phyloP scores from a whole-genome alignment of 1,140 invertebrate species.

The Hesperophylax magnus region DNA sequence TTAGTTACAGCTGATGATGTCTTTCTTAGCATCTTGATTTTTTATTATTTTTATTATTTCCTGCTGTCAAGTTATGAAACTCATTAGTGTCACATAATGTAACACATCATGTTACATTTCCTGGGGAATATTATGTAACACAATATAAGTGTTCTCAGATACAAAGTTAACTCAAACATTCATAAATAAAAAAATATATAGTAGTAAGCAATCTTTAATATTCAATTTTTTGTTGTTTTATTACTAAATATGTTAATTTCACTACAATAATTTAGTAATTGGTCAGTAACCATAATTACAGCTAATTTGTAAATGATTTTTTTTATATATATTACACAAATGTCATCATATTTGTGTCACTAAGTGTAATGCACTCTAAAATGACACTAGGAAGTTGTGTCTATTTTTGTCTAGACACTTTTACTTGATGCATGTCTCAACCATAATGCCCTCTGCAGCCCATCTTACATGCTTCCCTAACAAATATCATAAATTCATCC shows the following conservation, averaged over 20 bases:
- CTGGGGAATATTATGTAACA: too few species aligned
- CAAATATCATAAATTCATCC: too few species aligned
- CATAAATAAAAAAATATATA: too few species aligned
- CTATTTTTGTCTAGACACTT: conserved; percentile 33
- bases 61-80: conserved; percentile 9
- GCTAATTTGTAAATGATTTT: too few species aligned
- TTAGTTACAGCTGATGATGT: conserved; percentile 14
- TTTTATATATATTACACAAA: neutral
- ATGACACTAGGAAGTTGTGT: conserved; percentile 23
- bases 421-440: conserved; percentile 5
- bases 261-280: too few species aligned
- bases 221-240: too few species aligned
- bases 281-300: too few species aligned
- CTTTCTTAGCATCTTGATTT: neutral
- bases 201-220: too few species aligned
- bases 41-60: conserved; percentile 22
- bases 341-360: conserved; percentile 1
- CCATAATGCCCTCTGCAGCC: conserved; percentile 4
- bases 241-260: too few species aligned
- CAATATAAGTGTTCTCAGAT: too few species aligned
- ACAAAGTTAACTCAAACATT: too few species aligned
- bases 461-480: conserved; percentile 5
- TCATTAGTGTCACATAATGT: conserved; percentile 4
- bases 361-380: conserved; percentile 10
- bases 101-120: too few species aligned